A percentile compares a stretch with the other conserved stretches of the same genome.
Conservation (phyloP, 2,113 vertebrate species). For the Cheilinus undulatus region DNA sequence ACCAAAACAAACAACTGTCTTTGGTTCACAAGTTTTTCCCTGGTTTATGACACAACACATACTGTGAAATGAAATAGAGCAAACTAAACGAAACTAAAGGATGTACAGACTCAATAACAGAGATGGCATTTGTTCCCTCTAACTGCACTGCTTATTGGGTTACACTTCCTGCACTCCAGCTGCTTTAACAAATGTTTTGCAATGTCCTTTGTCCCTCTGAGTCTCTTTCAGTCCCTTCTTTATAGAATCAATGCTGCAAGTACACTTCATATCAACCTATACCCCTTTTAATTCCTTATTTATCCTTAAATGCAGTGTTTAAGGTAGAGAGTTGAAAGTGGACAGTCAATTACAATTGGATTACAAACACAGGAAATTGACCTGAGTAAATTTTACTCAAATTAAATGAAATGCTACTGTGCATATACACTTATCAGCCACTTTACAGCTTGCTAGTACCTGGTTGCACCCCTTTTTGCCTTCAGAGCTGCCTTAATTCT, state of each 20-base stretch:
- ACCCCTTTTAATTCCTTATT: too few species aligned
- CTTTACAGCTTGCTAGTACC: too few species aligned
- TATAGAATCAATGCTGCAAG: background rate
- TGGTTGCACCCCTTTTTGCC: too few species aligned
- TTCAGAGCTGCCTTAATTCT: too few species aligned
- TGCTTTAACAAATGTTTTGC: conserved; percentile 4
- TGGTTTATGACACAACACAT: background rate
- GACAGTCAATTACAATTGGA: too few species aligned
- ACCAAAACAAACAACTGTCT: background rate
- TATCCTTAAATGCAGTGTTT: background rate
- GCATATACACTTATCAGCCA: too few species aligned
- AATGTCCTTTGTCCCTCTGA: conserved; percentile 2
- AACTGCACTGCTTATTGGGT: conserved; percentile 47
- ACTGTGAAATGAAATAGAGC: background rate
- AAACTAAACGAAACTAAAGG: background rate
- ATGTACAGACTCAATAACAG: conserved; percentile 3
- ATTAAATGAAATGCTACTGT: too few species aligned
- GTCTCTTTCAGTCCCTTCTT: conserved; percentile 4
- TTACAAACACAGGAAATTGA: too few species aligned
- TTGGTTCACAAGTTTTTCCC: background rate
- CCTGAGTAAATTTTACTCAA: too few species aligned
- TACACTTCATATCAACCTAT: background rate
- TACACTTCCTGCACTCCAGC: conserved; percentile 49
- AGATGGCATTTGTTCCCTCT: conserved; percentile 41
- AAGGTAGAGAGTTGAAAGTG: background rate